A percentile compares a stretch with the other conserved stretches of the same genome.
These are phyloP conservation scores for Calameuta idolon DNA, from an alignment of 2,888 invertebrate genomes.

Conservation along the genomic window DNA sequence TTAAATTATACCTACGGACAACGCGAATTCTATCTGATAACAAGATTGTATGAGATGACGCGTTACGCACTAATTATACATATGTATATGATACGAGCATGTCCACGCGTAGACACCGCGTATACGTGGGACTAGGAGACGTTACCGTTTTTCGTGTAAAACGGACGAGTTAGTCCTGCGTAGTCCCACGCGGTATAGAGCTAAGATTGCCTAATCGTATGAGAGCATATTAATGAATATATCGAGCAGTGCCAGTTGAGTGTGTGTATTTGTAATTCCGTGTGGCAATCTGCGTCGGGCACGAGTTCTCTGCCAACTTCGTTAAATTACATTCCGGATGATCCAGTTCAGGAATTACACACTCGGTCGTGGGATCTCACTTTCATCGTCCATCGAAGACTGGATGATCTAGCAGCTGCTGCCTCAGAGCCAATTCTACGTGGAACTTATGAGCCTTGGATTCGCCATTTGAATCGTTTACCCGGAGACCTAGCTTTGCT, in stretches of 20 bases:
- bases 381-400: constrained; percentile 16
- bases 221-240: constrained; percentile 1
- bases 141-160: background rate
- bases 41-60: background rate
- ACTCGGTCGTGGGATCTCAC: constrained; percentile 16
- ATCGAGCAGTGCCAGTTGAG: background rate
- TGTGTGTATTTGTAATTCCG: background rate
- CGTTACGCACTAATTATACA: background rate
- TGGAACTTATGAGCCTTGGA: background rate
- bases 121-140: background rate
- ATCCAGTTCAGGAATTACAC: constrained; percentile 24
- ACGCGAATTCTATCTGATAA: background rate
- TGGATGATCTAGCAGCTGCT: background rate
- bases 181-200: background rate
- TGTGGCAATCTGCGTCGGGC: constrained; percentile 4
- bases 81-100: background rate
- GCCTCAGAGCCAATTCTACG: background rate
- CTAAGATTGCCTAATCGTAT: background rate
- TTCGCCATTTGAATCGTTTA: background rate
- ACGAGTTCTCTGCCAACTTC: background rate
- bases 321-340: constrained; percentile 18
- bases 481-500: background rate
- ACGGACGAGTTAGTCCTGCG: background rate
- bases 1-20: background rate
- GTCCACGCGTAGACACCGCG: background rate